phyloP scores from a whole-genome alignment of 2,113 vertebrate species.

The Isurus oxyrinchus region DNA sequence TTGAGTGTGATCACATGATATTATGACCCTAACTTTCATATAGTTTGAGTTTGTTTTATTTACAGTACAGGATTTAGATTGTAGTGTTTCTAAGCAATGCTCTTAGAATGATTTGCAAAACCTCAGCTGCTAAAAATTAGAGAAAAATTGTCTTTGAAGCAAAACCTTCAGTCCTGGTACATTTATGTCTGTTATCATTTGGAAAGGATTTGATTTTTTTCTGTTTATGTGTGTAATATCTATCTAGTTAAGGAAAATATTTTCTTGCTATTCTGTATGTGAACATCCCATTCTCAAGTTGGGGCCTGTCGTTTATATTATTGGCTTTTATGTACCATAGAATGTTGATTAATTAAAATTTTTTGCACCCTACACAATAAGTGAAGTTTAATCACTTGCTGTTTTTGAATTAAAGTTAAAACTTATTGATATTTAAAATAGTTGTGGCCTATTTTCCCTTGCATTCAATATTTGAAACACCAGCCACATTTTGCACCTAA shows the following conservation, averaged over 20 bases:
- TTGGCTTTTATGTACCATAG: too few species aligned
- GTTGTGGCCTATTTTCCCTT: neutral
- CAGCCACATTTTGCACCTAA: neutral
- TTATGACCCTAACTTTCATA: neutral
- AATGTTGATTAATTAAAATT: neutral
- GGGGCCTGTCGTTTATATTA: neutral
- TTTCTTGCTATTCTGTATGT: neutral
- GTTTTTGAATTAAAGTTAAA: constrained; percentile 2
- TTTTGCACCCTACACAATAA: neutral
- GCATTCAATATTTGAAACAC: neutral
- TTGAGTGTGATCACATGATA: neutral
- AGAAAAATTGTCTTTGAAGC: neutral
- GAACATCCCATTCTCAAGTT: neutral
- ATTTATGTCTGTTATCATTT: neutral
- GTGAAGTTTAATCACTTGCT: neutral
- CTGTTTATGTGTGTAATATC: neutral
- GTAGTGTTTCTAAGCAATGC: neutral
- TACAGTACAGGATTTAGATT: neutral
- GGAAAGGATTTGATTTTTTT: neutral
- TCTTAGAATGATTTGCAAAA: neutral
- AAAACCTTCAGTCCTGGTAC: neutral
- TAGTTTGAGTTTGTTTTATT: neutral
- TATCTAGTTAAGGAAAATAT: neutral
- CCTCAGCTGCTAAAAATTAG: neutral
- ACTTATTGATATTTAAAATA: neutral